These are phyloP conservation scores for Notarius lentiginosus DNA, from an alignment of 2,113 vertebrate genomes.

Conservation along the genomic window DNA sequence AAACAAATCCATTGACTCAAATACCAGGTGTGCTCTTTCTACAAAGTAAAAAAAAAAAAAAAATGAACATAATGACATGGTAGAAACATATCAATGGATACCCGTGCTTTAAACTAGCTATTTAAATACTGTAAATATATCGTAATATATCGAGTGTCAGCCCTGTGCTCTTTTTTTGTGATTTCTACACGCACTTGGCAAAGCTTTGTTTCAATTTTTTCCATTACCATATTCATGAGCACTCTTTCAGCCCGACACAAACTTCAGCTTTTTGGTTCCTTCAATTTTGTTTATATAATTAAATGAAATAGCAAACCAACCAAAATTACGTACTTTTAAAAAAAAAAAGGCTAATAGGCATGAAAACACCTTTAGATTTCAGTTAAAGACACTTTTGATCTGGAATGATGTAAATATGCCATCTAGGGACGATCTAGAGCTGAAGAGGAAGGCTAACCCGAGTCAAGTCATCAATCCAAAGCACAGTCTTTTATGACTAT, in stretches of 20 bases:
- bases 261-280: neutral
- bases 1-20: neutral
- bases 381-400: neutral
- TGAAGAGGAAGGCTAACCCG: conserved; percentile 33
- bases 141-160: neutral
- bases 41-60: neutral
- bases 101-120: neutral
- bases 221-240: neutral
- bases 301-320: neutral
- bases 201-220: neutral
- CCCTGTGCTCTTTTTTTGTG: neutral
- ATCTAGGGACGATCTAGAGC: neutral
- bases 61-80: neutral
- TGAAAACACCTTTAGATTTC: neutral
- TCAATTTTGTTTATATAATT: neutral
- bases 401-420: neutral
- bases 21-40: neutral
- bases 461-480: neutral
- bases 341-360: no score
- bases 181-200: neutral
- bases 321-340: neutral
- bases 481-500: conserved; percentile 1
- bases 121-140: neutral
- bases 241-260: neutral
- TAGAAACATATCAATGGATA: neutral